A percentile compares a stretch with the other conserved stretches of the same genome.
Evolutionary conservation across 2,888 invertebrate species (phyloP).

Genomic region (Cephus nigrinus): DNA sequence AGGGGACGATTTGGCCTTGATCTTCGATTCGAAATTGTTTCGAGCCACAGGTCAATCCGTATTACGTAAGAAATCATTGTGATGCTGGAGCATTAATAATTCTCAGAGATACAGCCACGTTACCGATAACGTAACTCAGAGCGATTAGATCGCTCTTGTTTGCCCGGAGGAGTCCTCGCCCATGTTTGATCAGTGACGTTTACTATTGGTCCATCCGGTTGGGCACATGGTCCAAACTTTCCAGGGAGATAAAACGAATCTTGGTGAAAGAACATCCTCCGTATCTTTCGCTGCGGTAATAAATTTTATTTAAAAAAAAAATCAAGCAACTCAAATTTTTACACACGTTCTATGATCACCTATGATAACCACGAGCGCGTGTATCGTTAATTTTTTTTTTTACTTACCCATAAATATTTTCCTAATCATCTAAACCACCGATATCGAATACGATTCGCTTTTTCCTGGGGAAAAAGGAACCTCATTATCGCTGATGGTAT

Average conservation of each 20-base stretch:
- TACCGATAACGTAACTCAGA: constrained; percentile 46
- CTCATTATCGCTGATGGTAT: background rate
- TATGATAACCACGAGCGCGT: too few relatives aligned
- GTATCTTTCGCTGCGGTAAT: background rate
- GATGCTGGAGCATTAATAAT: constrained; percentile 50
- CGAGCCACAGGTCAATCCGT: background rate
- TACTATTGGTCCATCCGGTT: constrained; percentile 61
- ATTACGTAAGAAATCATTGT: constrained; percentile 17
- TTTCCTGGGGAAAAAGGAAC: background rate
- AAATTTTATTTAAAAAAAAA: background rate
- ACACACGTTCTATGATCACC: background rate
- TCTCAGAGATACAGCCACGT: constrained; percentile 28
- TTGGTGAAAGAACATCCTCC: background rate
- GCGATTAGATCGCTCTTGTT: constrained; percentile 62
- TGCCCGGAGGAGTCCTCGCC: constrained; percentile 53
- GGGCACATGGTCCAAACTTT: constrained; percentile 36
- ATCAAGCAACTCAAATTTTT: background rate
- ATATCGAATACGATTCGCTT: background rate
- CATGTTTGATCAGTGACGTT: constrained; percentile 59
- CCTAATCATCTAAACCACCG: background rate
- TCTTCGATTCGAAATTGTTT: background rate
- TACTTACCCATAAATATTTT: background rate
- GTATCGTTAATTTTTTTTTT: background rate
- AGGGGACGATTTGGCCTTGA: background rate
- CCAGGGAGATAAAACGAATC: constrained; percentile 5